Conservation (phyloP, 2,797 vertebrate species). For the Pterois miles region DNA sequence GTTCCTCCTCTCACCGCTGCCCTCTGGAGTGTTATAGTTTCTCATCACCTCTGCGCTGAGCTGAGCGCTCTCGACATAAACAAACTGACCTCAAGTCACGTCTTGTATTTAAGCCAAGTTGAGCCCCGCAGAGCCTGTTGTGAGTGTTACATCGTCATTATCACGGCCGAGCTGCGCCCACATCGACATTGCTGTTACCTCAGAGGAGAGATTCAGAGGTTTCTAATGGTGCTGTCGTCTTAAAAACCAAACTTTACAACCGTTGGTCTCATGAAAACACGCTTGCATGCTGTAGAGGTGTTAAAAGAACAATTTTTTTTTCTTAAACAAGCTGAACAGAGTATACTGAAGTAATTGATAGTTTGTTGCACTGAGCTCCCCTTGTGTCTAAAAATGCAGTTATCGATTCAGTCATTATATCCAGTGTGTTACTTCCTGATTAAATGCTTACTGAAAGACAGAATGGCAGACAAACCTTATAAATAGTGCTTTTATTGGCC, state of each 20-base stretch:
- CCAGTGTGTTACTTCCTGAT: background rate
- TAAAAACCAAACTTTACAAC: background rate
- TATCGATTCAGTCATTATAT: background rate
- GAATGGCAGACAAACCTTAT: background rate
- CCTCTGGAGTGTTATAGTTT: slow-evolving; percentile 42
- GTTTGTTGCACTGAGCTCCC: too few species aligned
- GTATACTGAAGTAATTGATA: background rate
- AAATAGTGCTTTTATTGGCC: background rate
- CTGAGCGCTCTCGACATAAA: slow-evolving; percentile 27
- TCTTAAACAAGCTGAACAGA: background rate
- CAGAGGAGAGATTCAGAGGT: background rate
- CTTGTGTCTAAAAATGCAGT: too few species aligned
- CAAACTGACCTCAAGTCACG: slow-evolving; percentile 27
- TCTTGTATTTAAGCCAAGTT: slow-evolving; percentile 41
- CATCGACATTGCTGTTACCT: background rate
- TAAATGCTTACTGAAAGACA: background rate
- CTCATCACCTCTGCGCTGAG: slow-evolving; percentile 55
- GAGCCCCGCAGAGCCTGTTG: background rate
- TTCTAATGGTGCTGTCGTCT: background rate
- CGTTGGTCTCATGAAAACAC: background rate
- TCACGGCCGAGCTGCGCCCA: background rate
- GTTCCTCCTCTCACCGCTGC: slow-evolving; percentile 20
- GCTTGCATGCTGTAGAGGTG: background rate
- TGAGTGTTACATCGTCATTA: slow-evolving; percentile 6
- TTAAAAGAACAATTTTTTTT: background rate